phyloP scores from a whole-genome alignment of 2,797 vertebrate genomes.

The Mico argentatus region DNA sequence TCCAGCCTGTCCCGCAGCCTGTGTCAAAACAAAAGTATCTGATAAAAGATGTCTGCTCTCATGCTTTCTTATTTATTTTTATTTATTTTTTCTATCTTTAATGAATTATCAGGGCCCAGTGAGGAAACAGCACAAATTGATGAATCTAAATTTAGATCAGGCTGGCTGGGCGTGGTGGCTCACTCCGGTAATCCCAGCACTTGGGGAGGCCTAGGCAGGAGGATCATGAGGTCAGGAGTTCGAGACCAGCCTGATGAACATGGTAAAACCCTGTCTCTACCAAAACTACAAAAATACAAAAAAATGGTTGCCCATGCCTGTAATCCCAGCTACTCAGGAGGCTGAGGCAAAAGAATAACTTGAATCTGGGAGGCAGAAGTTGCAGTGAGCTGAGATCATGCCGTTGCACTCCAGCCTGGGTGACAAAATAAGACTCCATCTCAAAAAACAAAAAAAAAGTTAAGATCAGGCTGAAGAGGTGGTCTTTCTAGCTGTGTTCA shows the following conservation, averaged over 20 bases:
- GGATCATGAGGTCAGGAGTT: not conserved
- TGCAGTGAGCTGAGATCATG: not conserved
- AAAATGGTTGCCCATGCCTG: not conserved
- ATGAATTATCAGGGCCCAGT: not conserved
- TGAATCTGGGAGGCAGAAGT: not conserved
- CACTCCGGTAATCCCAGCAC: not conserved
- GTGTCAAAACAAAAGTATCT: not conserved
- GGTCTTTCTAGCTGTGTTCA: not conserved
- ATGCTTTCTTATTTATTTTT: not conserved
- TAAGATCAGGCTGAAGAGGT: not conserved
- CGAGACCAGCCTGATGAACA: not conserved
- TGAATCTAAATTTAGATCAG: not conserved
- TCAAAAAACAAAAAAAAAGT: not conserved
- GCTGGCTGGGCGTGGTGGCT: not conserved
- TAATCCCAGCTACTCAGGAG: not conserved
- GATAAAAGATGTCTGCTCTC: not conserved
- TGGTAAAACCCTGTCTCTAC: not conserved
- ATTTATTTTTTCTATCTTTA: not conserved
- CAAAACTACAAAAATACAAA: not conserved
- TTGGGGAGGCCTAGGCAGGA: not conserved
- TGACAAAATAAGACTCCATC: not conserved
- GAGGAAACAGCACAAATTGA: not conserved
- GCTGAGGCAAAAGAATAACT: not conserved
- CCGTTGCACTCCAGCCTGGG: not conserved
- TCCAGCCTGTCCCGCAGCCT: not conserved